Conservation (phyloP, 2,888 invertebrate species). For the Andrena marginata region DNA sequence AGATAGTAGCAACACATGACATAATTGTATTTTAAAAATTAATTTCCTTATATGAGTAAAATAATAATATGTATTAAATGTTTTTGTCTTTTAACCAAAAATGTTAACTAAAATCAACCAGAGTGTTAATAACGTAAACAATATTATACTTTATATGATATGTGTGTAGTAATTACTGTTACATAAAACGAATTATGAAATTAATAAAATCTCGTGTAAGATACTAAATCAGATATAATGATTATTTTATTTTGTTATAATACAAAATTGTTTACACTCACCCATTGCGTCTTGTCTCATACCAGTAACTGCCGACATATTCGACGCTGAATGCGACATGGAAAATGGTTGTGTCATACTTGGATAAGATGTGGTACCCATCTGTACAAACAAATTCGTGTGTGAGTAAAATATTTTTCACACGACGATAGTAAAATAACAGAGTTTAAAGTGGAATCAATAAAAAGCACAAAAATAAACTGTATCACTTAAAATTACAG, state of each 20-base stretch:
- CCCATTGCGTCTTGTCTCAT: constrained; percentile 95
- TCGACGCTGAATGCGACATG: constrained; percentile 95
- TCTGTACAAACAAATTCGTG: constrained; percentile 87
- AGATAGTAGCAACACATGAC: too few species aligned
- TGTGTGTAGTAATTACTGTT: too few species aligned
- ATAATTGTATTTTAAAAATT: too few species aligned
- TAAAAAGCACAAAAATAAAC: too few species aligned
- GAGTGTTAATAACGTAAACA: too few species aligned
- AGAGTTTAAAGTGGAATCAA: too few species aligned
- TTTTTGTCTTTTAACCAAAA: background rate
- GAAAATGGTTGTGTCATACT: constrained; percentile 98
- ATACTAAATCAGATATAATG: too few species aligned
- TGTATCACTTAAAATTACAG: too few species aligned
- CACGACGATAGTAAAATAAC: background rate
- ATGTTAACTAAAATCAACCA: background rate
- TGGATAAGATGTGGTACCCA: constrained; percentile 96
- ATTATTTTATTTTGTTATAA: background rate
- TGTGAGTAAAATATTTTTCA: background rate
- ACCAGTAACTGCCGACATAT: constrained; percentile 95
- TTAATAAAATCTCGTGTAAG: too few species aligned
- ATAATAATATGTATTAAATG: background rate
- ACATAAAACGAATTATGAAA: too few species aligned
- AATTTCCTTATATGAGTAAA: background rate
- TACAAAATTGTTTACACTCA: constrained; percentile 84
- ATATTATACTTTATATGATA: too few species aligned